Evolutionary conservation across 2,888 invertebrate species (phyloP), one percentile per base, ranked within the genome.

Genomic region (Chrysolina oricalcia): DNA sequence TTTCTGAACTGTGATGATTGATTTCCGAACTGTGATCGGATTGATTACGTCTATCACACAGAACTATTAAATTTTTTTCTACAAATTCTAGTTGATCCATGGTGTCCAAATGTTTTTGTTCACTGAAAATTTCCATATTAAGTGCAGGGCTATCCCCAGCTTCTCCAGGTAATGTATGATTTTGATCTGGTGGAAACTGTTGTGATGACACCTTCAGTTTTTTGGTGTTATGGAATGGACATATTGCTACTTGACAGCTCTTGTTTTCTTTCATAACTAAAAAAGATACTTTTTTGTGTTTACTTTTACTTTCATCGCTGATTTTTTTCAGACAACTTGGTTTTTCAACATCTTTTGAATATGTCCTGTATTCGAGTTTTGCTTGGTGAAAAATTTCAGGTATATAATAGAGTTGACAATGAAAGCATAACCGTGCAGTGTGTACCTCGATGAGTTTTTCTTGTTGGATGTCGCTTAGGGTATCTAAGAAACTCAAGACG

Each of bases 401-500:
- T 19, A 70, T 17, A 27, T 70, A 19, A 65, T n/a, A 71, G 3
- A 66, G 40, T 19, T 56, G 23, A 21, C 72, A 63, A 46, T 72
- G 73, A 43, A 75, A 40, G 62, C 66, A 67, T 56, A 77, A 67
- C 70, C 78, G 79, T 10, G 78, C 72, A 0, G 72, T 77, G 50
- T 77, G 70, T 59, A 83, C 71, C 72, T 83, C 82, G 13, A 77
- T 64, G 13, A 77, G 63, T 2, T 56, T 74, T 23, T 81, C 82
- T 10, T 75, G 63, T 23, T 78, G 71, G 19, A 82, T 77, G 56
- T 81, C 79, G 10, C 74, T 74, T 21, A 85, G 67, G 17, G 78
- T 80, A 59, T 85, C 83, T 53, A 85, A 74, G 73, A 85, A 85
- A 70, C 68, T 80, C 10, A 85, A 67, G 9, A 85, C 81, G 75